Evolutionary conservation across 2,888 invertebrate species (phyloP), one percentile per base, ranked within the genome.

Genomic region (Ceratothoa steindachneri): DNA sequence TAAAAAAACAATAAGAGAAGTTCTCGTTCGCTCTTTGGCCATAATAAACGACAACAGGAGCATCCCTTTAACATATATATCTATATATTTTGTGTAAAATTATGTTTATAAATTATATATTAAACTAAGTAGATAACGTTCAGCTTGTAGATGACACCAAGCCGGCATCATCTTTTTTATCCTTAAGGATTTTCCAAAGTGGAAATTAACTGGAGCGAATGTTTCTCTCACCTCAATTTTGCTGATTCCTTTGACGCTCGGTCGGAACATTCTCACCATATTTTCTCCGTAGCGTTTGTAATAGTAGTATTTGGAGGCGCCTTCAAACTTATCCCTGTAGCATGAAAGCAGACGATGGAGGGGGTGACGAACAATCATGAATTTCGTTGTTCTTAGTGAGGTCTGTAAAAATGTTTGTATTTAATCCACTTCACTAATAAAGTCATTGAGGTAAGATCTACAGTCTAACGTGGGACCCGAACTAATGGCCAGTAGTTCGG

Each of bases 311-410:
- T 79, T 79, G 22, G 27, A 29, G 7, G 67, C 79, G n/a, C 70
- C 3, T 53, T 76, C 65, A 31, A 72, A 79, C 68, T 79, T 79
- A 55, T 79, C 76, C 1, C 75, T 66, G 71, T 74, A 79, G 41
- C 76, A 76, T n/a, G 79, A 79, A 30, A 79, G 64, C 22, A 79
- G 67, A 2, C 79, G 73, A 19, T 74, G 72, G 41, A 79, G 70
- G 7, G 79, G 79, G 15, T 79, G 79, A 9, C 79, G 74, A 5
- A 76, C 76, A 1, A 79, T 60, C 72, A 79, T 74, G 60, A 79
- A 79, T 41, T 55, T 67, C 1, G 70, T 79, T 12, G 72, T 64
- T n/a, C 60, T 29, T 7, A 27, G 19, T 2, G 76, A 67, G n/a
- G 71, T 12, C 79, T 78, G 22, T 2, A 73, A 69, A 15, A 75